A percentile compares a stretch with the other conserved stretches of the same genome.
phyloP scores from a whole-genome alignment of 2,888 invertebrate species.

The Pasiphila rectangulata region DNA sequence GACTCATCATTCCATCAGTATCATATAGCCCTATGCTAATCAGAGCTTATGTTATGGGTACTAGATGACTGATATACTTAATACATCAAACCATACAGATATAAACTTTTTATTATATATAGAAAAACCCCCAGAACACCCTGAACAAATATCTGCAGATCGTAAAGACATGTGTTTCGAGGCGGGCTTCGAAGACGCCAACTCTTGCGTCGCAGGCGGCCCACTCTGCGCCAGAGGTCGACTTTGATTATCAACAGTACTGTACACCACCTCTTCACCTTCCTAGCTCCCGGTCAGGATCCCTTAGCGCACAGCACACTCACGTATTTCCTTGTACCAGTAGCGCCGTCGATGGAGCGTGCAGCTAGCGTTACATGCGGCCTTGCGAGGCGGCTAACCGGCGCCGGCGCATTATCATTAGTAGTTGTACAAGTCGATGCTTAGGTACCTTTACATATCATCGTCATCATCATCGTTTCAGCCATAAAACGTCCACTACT shows the following conservation, averaged over 20 bases:
- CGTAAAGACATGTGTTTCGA: not conserved
- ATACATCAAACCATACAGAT: no score
- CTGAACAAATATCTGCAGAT: not conserved
- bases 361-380: conserved; percentile 32
- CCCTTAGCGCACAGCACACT: conserved; percentile 5
- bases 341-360: conserved; percentile 35
- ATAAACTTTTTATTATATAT: not conserved
- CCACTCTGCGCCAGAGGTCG: not conserved
- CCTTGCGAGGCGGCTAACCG: conserved; percentile 42
- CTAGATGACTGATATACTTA: no score
- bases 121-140: not conserved
- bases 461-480: no score
- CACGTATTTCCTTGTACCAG: conserved; percentile 22
- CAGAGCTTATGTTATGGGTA: no score
- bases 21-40: no score
- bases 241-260: no score
- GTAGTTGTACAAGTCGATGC: no score
- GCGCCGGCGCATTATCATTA: conserved; percentile 32
- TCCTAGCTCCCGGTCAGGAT: not conserved
- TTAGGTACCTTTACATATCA: no score
- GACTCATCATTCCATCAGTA: no score
- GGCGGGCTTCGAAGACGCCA: not conserved
- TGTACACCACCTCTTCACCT: not conserved
- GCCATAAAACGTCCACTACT: no score
- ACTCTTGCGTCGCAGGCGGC: not conserved